phyloP scores from a whole-genome alignment of 2,888 invertebrate species.

The Pogonocherus hispidulus region DNA sequence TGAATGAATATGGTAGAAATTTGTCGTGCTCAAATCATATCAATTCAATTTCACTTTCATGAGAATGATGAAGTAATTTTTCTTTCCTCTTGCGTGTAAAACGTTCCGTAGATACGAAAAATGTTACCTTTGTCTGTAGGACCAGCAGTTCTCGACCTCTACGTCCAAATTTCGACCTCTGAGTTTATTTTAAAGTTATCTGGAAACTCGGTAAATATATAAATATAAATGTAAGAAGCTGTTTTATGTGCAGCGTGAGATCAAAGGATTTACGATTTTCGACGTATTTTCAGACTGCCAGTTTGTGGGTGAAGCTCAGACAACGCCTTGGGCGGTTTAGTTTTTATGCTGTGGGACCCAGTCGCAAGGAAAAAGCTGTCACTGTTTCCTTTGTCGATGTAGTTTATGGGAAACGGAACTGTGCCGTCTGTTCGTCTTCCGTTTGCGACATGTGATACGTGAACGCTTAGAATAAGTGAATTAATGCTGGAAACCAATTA shows the following conservation, averaged over 20 bases:
- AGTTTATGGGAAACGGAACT: background rate
- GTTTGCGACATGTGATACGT: background rate
- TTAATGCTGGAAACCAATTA: too few relatives aligned
- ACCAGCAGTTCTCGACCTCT: too few relatives aligned
- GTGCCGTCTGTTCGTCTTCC: background rate
- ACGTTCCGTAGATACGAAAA: too few relatives aligned
- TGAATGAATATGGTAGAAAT: too few relatives aligned
- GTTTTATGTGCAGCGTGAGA: constrained; percentile 1
- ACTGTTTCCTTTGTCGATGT: background rate
- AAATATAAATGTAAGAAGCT: background rate
- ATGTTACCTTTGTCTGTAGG: too few relatives aligned
- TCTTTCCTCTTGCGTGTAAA: too few relatives aligned
- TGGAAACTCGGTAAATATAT: background rate
- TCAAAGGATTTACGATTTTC: background rate
- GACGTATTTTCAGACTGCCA: background rate
- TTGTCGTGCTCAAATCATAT: too few relatives aligned
- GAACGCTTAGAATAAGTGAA: too few relatives aligned
- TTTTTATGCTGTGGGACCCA: background rate
- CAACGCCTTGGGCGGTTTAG: background rate
- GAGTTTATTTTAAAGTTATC: background rate
- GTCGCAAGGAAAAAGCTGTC: background rate
- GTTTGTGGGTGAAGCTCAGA: background rate
- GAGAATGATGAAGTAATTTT: too few relatives aligned
- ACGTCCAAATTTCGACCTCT: too few relatives aligned
- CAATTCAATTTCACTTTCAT: too few relatives aligned